These are phyloP conservation scores for Netelia melanura DNA, from an alignment of 2,888 invertebrate species.

Conservation along the genomic window DNA sequence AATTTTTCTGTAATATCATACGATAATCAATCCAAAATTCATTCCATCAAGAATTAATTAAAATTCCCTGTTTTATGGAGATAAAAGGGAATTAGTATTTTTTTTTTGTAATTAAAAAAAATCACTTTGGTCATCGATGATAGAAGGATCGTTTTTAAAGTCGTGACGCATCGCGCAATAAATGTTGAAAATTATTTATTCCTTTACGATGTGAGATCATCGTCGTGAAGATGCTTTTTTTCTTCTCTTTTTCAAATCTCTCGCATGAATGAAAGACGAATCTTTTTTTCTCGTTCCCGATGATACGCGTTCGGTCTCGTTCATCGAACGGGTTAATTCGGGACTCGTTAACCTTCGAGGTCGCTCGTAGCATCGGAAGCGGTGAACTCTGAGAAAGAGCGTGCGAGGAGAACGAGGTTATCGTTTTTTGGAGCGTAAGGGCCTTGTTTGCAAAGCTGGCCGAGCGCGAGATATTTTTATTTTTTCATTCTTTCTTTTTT, in stretches of 20 bases:
- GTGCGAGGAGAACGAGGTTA: background rate
- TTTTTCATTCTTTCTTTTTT: too few species aligned
- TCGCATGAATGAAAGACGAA: slow-evolving; percentile 22
- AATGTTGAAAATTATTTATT: too few species aligned
- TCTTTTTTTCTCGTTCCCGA: background rate
- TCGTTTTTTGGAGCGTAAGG: slow-evolving; percentile 24
- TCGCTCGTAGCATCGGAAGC: slow-evolving; percentile 6
- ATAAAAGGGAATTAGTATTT: too few species aligned
- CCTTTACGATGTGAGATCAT: too few species aligned
- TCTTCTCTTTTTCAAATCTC: background rate
- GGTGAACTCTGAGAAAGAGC: slow-evolving; percentile 12
- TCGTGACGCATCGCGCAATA: too few species aligned
- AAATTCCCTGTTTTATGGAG: too few species aligned
- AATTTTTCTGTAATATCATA: too few species aligned
- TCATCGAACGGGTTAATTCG: slow-evolving; percentile 30
- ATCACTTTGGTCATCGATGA: too few species aligned
- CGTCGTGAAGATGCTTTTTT: background rate
- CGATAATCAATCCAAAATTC: too few species aligned
- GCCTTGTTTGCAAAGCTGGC: slow-evolving; percentile 32
- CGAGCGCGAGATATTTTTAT: background rate
- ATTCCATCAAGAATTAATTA: too few species aligned
- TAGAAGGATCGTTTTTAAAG: too few species aligned
- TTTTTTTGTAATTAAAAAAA: too few species aligned
- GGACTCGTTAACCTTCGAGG: slow-evolving; percentile 42
- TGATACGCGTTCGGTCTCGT: slow-evolving; percentile 26